Evolutionary conservation across 2,113 vertebrate species (phyloP), one percentile per base, ranked within the genome.

Genomic region (Nipponia nippon): DNA sequence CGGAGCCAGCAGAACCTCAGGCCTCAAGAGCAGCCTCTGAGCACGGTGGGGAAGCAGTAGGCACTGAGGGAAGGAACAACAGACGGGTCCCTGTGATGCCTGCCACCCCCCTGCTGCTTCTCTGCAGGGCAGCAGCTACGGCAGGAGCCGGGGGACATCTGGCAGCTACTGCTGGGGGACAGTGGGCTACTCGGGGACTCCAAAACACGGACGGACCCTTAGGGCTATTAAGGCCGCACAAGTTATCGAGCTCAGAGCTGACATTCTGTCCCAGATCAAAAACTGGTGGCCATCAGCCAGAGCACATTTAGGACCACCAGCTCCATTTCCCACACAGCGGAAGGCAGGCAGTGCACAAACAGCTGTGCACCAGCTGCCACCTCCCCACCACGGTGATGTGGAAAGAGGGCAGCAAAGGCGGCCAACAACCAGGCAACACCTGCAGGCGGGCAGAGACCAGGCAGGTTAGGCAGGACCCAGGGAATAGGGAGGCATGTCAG

Each of bases 1-100:
- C 5, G 14, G 53, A 49, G 53, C 22, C 46, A 13, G 40, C 7
- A 0, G 16, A 56, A 56, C 20, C 16, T 14, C 1, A 1, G 13
- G 34, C 47, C 47, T 27, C 36, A 27, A 42, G 34, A 38, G 47
- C 46, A 34, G 36, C 32, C 62, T 36, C 8, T 11, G 34, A 25
- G 42, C 7, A 32, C 0, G 5, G 59, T 4, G 21, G 40, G 49
- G 70, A 21, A 55, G 58, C 30, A 29, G 49, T 1, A 40, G 32
- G 26, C 4, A n/a, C 52, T 3, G 22, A 16, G 80, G 22, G 53
- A 10, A 20, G 22, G 34, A 67, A 9, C 34, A 29, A 44, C 11
- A 26, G 38, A 16, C 0, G 11, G 16, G 63, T 20, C 63, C 53
- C 11, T 25, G 25, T 14, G 15, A n/a, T 1, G 3, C 22, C 10